Evolutionary conservation across 1,140 invertebrate species (phyloP).

Genomic region (Caenorhabditis tropicalis): DNA sequence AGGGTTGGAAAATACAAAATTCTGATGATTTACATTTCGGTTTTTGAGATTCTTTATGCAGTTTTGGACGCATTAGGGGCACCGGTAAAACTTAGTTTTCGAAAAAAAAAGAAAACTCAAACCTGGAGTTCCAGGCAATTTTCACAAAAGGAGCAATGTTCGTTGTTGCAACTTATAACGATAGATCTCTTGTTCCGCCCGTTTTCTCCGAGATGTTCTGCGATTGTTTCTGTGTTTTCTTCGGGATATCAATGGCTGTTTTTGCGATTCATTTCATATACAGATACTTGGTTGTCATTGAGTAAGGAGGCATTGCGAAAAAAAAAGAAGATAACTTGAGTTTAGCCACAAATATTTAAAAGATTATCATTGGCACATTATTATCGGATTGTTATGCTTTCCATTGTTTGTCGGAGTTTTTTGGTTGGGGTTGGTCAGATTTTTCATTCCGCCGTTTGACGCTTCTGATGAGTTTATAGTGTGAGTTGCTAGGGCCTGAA

Average conservation of each 20-base stretch:
- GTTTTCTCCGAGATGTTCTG: no score
- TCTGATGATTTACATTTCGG: not conserved
- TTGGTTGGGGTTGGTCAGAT: not conserved
- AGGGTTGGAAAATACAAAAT: not conserved
- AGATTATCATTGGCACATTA: not conserved
- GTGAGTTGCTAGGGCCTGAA: no score
- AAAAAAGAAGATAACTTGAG: no score
- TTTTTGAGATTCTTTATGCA: not conserved
- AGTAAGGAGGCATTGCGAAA: not conserved
- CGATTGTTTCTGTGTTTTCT: not conserved
- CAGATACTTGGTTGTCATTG: not conserved
- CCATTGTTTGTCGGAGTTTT: not conserved
- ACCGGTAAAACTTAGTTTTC: not conserved
- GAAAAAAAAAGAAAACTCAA: no score
- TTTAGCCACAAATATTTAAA: not conserved
- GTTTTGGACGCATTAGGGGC: not conserved
- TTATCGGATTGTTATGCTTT: not conserved
- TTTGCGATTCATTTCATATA: constrained; percentile 15
- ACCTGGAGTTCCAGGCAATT: no score
- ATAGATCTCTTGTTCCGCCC: no score
- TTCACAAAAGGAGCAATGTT: no score
- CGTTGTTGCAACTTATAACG: no score
- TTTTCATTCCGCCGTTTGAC: not conserved
- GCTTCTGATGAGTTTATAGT: not conserved
- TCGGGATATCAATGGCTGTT: not conserved